phyloP scores from a whole-genome alignment of 2,113 vertebrate genomes.

The Gopherus flavomarginatus region DNA sequence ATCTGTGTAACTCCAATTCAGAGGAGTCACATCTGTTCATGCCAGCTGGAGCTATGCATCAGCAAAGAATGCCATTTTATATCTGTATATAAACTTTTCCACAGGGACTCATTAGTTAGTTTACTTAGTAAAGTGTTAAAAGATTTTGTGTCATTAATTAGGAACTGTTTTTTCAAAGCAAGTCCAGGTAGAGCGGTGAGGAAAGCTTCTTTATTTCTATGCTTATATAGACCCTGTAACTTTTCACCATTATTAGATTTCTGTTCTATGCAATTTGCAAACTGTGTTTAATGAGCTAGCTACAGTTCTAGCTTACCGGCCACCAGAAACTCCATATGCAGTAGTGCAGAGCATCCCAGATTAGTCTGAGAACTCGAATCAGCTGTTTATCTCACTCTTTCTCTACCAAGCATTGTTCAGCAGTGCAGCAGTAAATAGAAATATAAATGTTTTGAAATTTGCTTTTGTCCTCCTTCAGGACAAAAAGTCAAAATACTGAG shows the following conservation, averaged over 20 bases:
- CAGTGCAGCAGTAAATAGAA: not conserved
- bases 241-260: not conserved
- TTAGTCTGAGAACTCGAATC: not conserved
- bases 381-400: not conserved
- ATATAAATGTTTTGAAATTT: not conserved
- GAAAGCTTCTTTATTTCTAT: not conserved
- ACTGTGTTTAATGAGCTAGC: not conserved
- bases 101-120: not conserved
- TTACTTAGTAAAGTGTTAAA: not conserved
- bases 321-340: not conserved
- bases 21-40: not conserved
- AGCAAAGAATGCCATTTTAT: not conserved
- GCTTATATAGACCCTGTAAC: not conserved
- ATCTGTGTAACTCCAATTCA: not conserved
- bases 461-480: not conserved
- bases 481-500: no score
- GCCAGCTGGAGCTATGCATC: not conserved
- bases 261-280: not conserved
- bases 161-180: not conserved
- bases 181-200: not conserved
- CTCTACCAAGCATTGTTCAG: not conserved
- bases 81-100: not conserved
- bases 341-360: not conserved
- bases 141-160: not conserved
- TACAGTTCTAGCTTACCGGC: not conserved